Evolutionary conservation across 2,797 vertebrate species (phyloP).

Genomic region (Poeciliopsis infans): DNA sequence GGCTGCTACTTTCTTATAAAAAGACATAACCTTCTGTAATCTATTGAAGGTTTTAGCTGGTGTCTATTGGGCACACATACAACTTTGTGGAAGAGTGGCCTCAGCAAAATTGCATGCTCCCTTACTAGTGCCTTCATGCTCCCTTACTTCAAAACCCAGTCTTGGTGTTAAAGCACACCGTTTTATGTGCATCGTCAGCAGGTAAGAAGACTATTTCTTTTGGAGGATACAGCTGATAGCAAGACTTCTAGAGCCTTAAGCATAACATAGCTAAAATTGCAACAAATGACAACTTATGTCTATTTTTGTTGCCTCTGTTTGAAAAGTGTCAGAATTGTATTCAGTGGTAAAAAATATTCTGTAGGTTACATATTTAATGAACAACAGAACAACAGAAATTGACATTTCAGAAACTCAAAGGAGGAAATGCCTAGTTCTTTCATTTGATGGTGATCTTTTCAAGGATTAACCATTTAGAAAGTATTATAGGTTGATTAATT

Average conservation of each 20-base stretch:
- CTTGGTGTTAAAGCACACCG: background rate
- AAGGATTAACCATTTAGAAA: slow-evolving; percentile 15
- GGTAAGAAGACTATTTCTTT: background rate
- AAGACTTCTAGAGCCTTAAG: background rate
- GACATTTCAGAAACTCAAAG: background rate
- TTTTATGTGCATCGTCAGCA: background rate
- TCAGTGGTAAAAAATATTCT: background rate
- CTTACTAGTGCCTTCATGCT: background rate
- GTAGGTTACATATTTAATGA: background rate
- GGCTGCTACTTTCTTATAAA: background rate
- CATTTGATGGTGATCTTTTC: slow-evolving; percentile 17
- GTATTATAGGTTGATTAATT: slow-evolving; percentile 13
- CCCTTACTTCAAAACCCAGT: too few species aligned
- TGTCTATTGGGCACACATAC: background rate
- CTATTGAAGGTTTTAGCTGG: background rate
- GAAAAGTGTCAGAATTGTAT: background rate
- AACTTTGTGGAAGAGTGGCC: background rate
- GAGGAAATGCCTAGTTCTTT: background rate
- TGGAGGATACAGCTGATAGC: background rate
- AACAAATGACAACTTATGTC: background rate
- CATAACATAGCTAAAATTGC: background rate
- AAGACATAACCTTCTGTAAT: background rate
- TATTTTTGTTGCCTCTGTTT: background rate
- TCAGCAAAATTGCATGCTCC: background rate
- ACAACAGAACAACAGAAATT: background rate